Evolutionary conservation across 2,113 vertebrate species (phyloP), one percentile per base, ranked within the genome.

Genomic region (Erythrocercus mccallii): DNA sequence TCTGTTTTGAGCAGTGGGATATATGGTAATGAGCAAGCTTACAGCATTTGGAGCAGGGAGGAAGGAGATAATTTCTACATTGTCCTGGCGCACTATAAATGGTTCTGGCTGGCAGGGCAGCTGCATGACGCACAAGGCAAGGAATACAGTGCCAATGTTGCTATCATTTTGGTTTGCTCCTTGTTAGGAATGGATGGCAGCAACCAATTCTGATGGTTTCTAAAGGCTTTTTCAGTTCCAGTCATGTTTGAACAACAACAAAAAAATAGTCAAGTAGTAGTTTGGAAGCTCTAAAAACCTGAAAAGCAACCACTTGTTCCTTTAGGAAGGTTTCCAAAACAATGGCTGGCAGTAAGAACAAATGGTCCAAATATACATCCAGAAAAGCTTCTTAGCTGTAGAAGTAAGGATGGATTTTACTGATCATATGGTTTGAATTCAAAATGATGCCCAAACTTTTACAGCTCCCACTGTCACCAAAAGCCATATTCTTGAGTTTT

Each of bases 361-460:
- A 89, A 90, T 88, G 48, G 58, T 69, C 62, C 38, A 62, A 76
- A 95, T 90, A 50, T 77, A 84, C 80, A 89, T 92, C 78, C 53
- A 87, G 77, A 89, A 95, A 94, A 87, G 40, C 10, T 45, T 76
- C 81, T 50, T 76, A 80, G 62, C 57, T 90, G 54, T 79, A 21
- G 58, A 70, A 92, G n/a, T 60, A 60, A 96, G 69, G 18, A 15
- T 42, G 66, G 53, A 72, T 96, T 79, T 95, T 82, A 79, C 70
- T 77, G 87, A 62, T 91, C 91, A 76, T 94, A 61, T 92, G 93
- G 94, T 96, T 94, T 95, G 31, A 79, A 95, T 95, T 91, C 77
- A 85, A 72, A 91, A 95, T 82, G 3, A 61, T 92, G 81, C 78
- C 81, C 45, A 47, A 61, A 85, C 25, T 91, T 92, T 89, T 79